phyloP scores from a whole-genome alignment of 2,113 vertebrate species.

The Syrmaticus mikado region DNA sequence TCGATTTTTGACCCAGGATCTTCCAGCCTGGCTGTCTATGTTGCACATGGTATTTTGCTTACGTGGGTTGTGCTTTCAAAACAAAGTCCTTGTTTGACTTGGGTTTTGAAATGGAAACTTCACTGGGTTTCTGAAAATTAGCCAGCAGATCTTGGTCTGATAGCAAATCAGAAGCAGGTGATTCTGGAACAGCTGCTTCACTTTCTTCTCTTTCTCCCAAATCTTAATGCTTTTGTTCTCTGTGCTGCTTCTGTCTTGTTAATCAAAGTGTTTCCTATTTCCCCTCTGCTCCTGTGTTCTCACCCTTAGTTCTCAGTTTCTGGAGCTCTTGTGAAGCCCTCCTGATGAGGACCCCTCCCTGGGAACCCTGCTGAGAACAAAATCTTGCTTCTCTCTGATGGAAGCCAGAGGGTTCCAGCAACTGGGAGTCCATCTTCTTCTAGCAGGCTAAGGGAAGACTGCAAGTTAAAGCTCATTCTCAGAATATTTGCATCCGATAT shows the following conservation, averaged over 20 bases:
- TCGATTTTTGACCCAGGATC: neutral
- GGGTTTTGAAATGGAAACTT: neutral
- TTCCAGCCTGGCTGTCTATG: neutral
- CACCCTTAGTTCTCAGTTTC: neutral
- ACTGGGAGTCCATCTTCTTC: neutral
- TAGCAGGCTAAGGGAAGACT: neutral
- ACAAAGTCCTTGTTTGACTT: neutral
- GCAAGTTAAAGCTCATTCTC: rapidly evolving
- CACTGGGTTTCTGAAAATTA: neutral
- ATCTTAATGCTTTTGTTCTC: neutral
- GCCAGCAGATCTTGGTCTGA: neutral
- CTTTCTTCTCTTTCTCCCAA: neutral
- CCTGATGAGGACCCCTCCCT: neutral
- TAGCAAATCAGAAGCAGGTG: neutral
- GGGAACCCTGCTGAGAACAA: neutral
- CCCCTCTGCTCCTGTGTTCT: neutral
- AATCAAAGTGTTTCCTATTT: neutral
- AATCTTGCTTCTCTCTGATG: neutral
- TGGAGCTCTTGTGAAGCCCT: neutral
- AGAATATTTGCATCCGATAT: rapidly evolving
- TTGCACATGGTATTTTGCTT: neutral
- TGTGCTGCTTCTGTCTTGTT: neutral
- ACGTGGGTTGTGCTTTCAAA: neutral
- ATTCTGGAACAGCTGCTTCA: neutral
- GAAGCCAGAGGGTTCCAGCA: neutral